These are phyloP conservation scores for Coreius guichenoti DNA, from an alignment of 2,797 vertebrate species.

Conservation along the genomic window DNA sequence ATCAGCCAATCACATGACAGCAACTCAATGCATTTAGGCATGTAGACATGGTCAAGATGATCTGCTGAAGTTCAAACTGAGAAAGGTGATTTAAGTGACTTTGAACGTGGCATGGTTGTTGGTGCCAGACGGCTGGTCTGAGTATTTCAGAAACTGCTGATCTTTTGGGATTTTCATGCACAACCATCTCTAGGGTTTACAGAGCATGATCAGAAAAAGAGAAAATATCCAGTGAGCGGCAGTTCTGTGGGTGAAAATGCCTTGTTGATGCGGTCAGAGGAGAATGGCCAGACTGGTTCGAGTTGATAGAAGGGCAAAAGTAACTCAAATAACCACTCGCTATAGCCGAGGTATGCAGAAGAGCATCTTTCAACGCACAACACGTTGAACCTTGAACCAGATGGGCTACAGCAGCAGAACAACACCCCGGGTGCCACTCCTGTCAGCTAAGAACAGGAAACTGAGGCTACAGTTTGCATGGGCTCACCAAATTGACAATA, in stretches of 20 bases:
- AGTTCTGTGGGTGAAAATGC: conserved; percentile 41
- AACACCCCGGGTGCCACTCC: no score
- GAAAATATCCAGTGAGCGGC: conserved; percentile 38
- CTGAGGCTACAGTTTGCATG: not conserved
- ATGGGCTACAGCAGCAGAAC: no score
- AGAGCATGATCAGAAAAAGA: no score
- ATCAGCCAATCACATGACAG: not conserved
- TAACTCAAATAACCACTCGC: no score
- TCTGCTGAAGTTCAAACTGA: not conserved
- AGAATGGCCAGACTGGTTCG: conserved; percentile 42
- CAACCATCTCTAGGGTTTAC: no score
- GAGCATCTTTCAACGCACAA: no score
- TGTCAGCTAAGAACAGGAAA: not conserved
- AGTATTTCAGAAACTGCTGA: no score
- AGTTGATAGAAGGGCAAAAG: no score
- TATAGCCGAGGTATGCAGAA: no score
- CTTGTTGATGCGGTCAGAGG: conserved; percentile 55
- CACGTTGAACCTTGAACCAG: no score
- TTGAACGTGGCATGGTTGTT: not conserved
- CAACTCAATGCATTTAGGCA: not conserved
- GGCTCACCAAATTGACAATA: not conserved
- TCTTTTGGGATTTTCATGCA: no score
- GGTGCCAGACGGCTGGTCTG: not conserved
- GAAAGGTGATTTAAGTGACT: not conserved
- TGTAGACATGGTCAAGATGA: not conserved